Evolutionary conservation across 1,140 invertebrate genomes (phyloP).

Genomic region (Heliconius hewitsoni): DNA sequence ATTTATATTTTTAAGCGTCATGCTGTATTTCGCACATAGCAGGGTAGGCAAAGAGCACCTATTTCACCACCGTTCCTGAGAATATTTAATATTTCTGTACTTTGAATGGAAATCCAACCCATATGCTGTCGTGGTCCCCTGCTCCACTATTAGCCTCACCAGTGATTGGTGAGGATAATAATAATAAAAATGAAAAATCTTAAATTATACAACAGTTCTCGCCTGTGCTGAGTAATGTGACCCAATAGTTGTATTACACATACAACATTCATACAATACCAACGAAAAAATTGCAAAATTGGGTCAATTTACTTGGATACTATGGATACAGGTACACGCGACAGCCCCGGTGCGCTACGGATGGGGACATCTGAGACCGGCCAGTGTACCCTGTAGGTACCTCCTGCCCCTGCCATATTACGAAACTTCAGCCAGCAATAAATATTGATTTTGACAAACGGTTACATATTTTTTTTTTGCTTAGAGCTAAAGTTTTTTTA

Average conservation of each 20-base stretch:
- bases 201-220: no score
- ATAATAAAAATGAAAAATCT: no score
- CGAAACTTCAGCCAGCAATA: background rate
- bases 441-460: background rate
- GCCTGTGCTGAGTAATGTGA: background rate
- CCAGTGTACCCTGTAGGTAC: background rate
- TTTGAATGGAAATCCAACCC: no score
- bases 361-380: background rate
- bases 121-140: no score
- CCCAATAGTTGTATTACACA: background rate
- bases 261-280: background rate
- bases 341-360: background rate
- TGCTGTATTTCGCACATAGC: no score
- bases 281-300: background rate
- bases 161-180: no score
- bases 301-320: background rate
- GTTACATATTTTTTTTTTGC: background rate
- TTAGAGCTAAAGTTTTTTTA: no score
- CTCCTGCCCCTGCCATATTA: background rate
- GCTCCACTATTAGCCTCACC: no score
- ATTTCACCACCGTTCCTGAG: no score
- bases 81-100: no score
- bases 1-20: no score
- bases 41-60: no score
- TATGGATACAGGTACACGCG: background rate